Base-by-base conservation (phyloP, 2,797 vertebrate species). In the Emydoidea blandingii region DNA sequence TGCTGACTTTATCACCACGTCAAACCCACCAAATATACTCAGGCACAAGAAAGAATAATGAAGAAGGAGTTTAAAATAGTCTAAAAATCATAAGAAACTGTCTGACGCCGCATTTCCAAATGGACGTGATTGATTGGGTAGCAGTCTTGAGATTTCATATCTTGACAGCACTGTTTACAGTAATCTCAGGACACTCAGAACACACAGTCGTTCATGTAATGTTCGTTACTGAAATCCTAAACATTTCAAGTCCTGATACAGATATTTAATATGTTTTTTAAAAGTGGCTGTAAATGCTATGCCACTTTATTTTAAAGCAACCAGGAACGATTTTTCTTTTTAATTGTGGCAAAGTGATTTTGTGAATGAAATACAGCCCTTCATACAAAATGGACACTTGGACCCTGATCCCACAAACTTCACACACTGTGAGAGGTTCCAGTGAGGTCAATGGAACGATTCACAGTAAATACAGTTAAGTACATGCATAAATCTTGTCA, bases 121-220 rank as follows among this genome's bases (percentile, higher is more conserved):
- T 87, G 86, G 79, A 90, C 10, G 54, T 91, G 89, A 96, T 92
- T 92, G 95, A 95, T 84, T 44, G 31, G 92, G 79, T 85, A 92
- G 82, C 59, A 10, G 62, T 86, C 88, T 44, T 72, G 79, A 79
- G 82, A 57, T 82, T 86, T 95, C 91, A 14, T 53, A 54, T 89
- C 81, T 81, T 89, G 34, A 82, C 81, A 89, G 88, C 34, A 81
- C 68, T 31, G 15, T 96, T 96, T 89, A 56, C 91, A 92, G 91
- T 80, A 74, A 92, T 88, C 81, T 90, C 88, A 96, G 81, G 54
- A 85, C 47, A 56, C 82, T 56, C 52, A 86, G 76, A 94, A 89
- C 41, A 92, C 8, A 83, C 47, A 79, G 31, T 18, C 85, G 78
- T n/a, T 76, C 6, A 81, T 23, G 89, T 74, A 91, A 65, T 34